Conservation (phyloP, 2,113 vertebrate genomes). For the Neomonachus schauinslandi region DNA sequence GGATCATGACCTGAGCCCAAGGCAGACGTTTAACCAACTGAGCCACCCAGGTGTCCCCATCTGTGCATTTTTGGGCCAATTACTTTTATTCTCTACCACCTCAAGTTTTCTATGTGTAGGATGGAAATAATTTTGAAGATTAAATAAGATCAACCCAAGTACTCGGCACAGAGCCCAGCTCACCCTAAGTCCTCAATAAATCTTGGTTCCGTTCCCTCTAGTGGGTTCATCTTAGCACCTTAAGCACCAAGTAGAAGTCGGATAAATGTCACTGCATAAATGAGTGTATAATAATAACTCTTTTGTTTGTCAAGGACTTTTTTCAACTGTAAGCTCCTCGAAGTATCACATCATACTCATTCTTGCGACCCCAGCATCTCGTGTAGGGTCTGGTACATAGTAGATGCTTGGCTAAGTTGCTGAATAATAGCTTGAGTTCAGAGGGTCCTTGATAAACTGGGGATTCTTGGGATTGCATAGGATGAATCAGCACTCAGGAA, state of each 20-base stretch:
- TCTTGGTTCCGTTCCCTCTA: background rate
- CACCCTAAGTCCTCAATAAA: background rate
- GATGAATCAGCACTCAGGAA: background rate
- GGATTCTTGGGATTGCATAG: background rate
- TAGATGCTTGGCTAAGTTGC: background rate
- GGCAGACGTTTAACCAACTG: background rate
- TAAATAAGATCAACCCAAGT: conserved; percentile 23
- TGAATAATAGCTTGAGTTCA: background rate
- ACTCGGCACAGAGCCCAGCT: background rate
- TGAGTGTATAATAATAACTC: background rate
- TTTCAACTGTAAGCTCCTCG: background rate
- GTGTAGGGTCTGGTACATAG: background rate
- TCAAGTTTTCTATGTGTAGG: conserved; percentile 12
- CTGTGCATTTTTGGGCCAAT: background rate
- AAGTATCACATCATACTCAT: background rate
- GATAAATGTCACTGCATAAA: background rate
- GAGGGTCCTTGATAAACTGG: background rate
- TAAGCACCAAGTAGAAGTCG: background rate
- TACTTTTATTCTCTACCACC: background rate
- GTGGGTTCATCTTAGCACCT: background rate
- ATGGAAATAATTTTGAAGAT: conserved; percentile 36
- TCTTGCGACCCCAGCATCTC: background rate
- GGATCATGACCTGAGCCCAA: background rate
- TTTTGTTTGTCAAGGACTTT: background rate
- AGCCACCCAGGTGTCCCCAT: background rate